Conservation (phyloP, 1,140 invertebrate species). For the Akabosia matsudoensis region DNA sequence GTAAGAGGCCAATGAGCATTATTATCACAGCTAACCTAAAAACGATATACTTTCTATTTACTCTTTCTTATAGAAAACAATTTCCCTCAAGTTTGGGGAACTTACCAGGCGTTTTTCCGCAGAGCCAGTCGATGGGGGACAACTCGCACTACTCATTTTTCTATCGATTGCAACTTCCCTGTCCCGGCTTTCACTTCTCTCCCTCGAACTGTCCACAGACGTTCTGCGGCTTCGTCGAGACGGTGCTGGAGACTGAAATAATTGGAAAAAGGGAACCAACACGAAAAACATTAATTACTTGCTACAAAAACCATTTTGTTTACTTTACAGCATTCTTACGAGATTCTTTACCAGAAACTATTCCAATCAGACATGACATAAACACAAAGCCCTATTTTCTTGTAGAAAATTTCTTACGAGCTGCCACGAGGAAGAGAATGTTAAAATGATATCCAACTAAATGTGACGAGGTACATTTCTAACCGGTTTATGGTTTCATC, state of each 20-base stretch:
- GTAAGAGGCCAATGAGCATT: neutral
- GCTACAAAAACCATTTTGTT: too few species aligned
- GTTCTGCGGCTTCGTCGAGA: conserved; percentile 41
- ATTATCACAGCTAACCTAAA: neutral
- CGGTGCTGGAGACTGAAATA: conserved; percentile 40
- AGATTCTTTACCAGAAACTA: too few species aligned
- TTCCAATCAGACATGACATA: too few species aligned
- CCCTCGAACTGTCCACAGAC: conserved; percentile 49
- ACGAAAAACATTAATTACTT: too few species aligned
- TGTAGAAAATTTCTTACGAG: too few species aligned
- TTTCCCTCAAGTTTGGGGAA: neutral
- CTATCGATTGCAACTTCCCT: conserved; percentile 45
- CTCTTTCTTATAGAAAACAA: too few species aligned
- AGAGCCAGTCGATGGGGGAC: conserved; percentile 41
- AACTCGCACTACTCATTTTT: conserved; percentile 47
- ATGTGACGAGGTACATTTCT: too few species aligned
- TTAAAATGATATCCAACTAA: too few species aligned
- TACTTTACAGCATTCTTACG: neutral
- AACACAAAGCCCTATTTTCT: too few species aligned
- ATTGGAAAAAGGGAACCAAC: conserved; percentile 30
- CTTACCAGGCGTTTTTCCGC: conserved; percentile 45
- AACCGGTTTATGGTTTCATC: too few species aligned
- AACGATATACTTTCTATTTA: too few species aligned
- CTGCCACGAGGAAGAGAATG: too few species aligned
- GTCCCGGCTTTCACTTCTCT: conserved; percentile 42